Conservation (phyloP, 2,113 vertebrate genomes). For the Crotophaga sulcirostris region DNA sequence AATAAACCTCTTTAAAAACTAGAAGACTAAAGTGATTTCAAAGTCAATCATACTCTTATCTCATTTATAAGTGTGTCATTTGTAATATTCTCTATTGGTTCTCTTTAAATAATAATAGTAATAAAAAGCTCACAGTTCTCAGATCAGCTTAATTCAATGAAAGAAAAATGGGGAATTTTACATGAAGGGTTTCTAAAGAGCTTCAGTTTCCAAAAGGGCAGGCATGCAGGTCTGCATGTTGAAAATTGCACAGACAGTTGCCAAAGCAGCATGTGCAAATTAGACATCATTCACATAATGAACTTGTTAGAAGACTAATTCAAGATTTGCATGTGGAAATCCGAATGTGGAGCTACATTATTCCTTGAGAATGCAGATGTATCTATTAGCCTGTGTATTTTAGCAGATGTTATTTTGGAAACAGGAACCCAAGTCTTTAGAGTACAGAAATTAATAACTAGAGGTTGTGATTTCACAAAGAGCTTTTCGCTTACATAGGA, state of each 20-base stretch:
- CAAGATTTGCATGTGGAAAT: slow-evolving; percentile 65
- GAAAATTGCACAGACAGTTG: slow-evolving; percentile 62
- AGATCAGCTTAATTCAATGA: slow-evolving; percentile 37
- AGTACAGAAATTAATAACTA: slow-evolving; percentile 43
- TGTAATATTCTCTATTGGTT: slow-evolving; percentile 30
- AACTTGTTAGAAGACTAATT: slow-evolving; percentile 68
- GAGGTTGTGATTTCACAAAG: background rate
- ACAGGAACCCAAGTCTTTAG: slow-evolving; percentile 29
- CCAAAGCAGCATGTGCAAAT: slow-evolving; percentile 69
- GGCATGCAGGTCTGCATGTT: slow-evolving; percentile 39
- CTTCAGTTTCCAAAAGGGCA: slow-evolving; percentile 55
- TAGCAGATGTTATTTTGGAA: slow-evolving; percentile 68
- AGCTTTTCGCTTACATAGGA: background rate
- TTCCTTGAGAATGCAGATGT: slow-evolving; percentile 61
- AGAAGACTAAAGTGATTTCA: slow-evolving; percentile 75
- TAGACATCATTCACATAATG: slow-evolving; percentile 63
- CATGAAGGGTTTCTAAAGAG: slow-evolving; percentile 47
- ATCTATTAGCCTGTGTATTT: slow-evolving; percentile 53
- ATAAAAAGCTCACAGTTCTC: background rate
- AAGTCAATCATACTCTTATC: slow-evolving; percentile 66
- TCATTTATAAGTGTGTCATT: slow-evolving; percentile 5
- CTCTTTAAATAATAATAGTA: slow-evolving; percentile 1
- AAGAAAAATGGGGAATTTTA: slow-evolving; percentile 40
- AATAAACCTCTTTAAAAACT: slow-evolving; percentile 69
- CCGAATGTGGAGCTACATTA: slow-evolving; percentile 27